phyloP scores from a whole-genome alignment of 2,797 vertebrate genomes.

The Oreonectes daqikongensis region DNA sequence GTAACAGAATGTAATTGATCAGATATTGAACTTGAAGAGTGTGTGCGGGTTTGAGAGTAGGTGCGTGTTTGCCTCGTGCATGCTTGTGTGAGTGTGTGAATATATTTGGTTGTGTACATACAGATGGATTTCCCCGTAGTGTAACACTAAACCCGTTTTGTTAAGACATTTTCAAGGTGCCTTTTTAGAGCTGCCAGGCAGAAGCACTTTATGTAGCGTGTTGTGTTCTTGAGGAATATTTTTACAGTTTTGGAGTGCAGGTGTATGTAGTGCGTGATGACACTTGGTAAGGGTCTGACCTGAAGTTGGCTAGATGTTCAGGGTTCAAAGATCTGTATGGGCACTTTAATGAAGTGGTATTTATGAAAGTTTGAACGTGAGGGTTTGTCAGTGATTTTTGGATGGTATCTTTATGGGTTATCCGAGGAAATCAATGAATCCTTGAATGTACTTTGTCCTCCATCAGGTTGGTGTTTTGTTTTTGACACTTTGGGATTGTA shows the following conservation, averaged over 20 bases:
- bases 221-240: conserved; percentile 25
- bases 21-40: neutral
- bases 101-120: conserved; percentile 8
- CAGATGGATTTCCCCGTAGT: conserved; percentile 19
- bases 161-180: conserved; percentile 41
- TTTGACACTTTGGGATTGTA: conserved; percentile 21
- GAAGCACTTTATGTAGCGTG: conserved; percentile 55
- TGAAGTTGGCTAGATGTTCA: conserved; percentile 4
- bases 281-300: neutral
- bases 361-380: neutral
- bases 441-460: conserved; percentile 37
- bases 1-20: neutral
- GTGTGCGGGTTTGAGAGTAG: neutral
- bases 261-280: neutral
- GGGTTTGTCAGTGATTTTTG: neutral
- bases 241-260: conserved; percentile 8
- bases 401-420: neutral
- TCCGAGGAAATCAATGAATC: conserved; percentile 9
- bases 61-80: neutral
- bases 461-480: conserved; percentile 19
- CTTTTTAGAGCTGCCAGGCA: conserved; percentile 50
- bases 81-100: neutral
- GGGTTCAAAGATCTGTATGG: neutral
- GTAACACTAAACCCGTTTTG: conserved; percentile 17
- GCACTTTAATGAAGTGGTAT: conserved; percentile 11